Evolutionary conservation across 2,113 vertebrate genomes (phyloP).

Genomic region (Gasterosteus nipponicus): DNA sequence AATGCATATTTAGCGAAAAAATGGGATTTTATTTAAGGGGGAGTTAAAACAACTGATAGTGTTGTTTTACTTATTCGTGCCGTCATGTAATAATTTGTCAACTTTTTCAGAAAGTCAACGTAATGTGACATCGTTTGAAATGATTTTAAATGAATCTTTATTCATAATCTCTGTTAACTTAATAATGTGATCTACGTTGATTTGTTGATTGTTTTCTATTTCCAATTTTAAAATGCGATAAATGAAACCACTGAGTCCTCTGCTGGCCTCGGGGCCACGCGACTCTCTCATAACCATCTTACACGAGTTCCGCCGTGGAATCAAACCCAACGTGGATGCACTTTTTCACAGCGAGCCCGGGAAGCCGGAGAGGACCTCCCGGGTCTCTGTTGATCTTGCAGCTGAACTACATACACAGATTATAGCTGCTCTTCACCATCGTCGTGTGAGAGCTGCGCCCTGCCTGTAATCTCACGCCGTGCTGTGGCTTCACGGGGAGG

Average conservation of each 20-base stretch:
- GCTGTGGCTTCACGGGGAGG: constrained; percentile 60
- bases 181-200: background rate
- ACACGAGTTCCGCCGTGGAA: constrained; percentile 5
- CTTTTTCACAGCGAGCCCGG: constrained; percentile 13
- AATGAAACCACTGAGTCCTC: background rate
- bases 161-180: background rate
- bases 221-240: background rate
- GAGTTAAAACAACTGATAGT: background rate
- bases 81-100: background rate
- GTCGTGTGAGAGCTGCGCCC: constrained; percentile 70
- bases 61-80: background rate
- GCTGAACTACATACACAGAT: constrained; percentile 25
- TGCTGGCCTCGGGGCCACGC: background rate
- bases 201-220: background rate
- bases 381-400: constrained; percentile 34
- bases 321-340: constrained; percentile 22
- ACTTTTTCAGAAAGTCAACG: background rate
- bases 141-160: background rate
- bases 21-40: background rate
- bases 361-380: constrained; percentile 47
- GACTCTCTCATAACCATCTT: constrained; percentile 9
- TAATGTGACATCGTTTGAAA: background rate
- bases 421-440: constrained; percentile 47
- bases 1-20: background rate
- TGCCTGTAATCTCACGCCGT: constrained; percentile 63